phyloP scores from a whole-genome alignment of 2,888 invertebrate species.

The Drosophila sordidapex region DNA sequence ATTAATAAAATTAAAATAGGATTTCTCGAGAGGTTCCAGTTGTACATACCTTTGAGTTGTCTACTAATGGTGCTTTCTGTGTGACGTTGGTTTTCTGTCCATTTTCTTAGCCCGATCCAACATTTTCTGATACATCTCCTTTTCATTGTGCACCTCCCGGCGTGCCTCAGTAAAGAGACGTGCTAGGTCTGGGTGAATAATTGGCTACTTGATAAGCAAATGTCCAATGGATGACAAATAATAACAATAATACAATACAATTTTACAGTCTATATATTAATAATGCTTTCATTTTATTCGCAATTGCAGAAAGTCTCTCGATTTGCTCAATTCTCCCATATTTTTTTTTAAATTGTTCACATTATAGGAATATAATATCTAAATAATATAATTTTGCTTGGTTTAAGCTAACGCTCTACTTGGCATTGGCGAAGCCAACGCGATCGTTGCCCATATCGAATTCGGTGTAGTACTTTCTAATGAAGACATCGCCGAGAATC shows the following conservation, averaged over 20 bases:
- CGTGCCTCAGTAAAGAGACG: conserved; percentile 84
- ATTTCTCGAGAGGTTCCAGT: neutral
- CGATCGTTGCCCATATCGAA: conserved; percentile 95
- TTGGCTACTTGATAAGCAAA: conserved; percentile 37
- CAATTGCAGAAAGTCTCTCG: conserved; percentile 31
- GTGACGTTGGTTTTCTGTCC: conserved; percentile 81
- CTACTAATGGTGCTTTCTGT: conserved; percentile 77
- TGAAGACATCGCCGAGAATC: conserved; percentile 99
- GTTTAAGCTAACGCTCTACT: conserved; percentile 47
- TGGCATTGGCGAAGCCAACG: conserved; percentile 93
- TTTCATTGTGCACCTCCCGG: conserved; percentile 87
- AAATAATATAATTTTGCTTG: conserved; percentile 16
- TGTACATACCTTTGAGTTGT: conserved; percentile 81
- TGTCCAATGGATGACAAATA: conserved; percentile 30
- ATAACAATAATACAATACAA: conserved; percentile 6
- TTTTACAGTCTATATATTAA: conserved; percentile 20
- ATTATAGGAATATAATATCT: conserved; percentile 8
- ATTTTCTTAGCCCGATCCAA: conserved; percentile 86
- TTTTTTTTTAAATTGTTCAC: neutral
- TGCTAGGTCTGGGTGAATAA: conserved; percentile 79
- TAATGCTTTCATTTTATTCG: conserved; percentile 33
- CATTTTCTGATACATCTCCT: conserved; percentile 90
- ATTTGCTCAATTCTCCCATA: conserved; percentile 15
- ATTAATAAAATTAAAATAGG: neutral
- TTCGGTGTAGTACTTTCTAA: conserved; percentile 97